Evolutionary conservation across 2,113 vertebrate genomes (phyloP), one percentile per base, ranked within the genome.

Genomic region (Rhinoderma darwinii): DNA sequence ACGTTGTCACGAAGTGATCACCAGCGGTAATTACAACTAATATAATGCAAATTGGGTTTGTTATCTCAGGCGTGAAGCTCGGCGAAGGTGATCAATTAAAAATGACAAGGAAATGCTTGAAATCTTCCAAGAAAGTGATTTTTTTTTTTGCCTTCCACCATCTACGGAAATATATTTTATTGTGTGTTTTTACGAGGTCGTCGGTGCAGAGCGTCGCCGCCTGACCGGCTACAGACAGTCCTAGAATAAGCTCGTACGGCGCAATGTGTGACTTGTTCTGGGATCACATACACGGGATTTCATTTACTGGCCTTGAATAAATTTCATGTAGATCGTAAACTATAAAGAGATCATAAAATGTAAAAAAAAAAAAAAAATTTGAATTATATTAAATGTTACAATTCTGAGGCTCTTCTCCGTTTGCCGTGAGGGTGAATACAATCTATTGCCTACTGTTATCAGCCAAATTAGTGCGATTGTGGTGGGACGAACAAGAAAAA

Each of bases 21-120:
- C 41, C 66, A 86, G 12, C 74, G 82, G 68, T 30, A 88, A 90
- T 0, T 80, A 47, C 79, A 10, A 18, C 20, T 63, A 89, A 86
- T 0, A 86, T 30, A 78, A 83, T 82, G 83, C 14, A 82, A 10
- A 47, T 14, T 50, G 17, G 0, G 0, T 25, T n/a, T 68, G 63
- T 82, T 84, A 89, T 63, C 32, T 63, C 50, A 30, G 79, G 27
- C 25, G 43, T 0, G 0, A 90, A 30, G 14, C 20, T 27, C 41
- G 30, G 51, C 30, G 83, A 63, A 0, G 0, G 5, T 86, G 72
- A 63, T 72, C 70, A 2, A 44, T 68, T 43, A 89, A 88, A n/a
- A 90, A 88, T 51, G 88, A 88, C 59, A 84, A 51, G 59, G 15
- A 30, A 51, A 50, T 18, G 8, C 20, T n/a, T 0, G 43, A 50